These are phyloP conservation scores for Pseudomyrmex gracilis DNA, from an alignment of 1,140 invertebrate species.

Conservation along the genomic window DNA sequence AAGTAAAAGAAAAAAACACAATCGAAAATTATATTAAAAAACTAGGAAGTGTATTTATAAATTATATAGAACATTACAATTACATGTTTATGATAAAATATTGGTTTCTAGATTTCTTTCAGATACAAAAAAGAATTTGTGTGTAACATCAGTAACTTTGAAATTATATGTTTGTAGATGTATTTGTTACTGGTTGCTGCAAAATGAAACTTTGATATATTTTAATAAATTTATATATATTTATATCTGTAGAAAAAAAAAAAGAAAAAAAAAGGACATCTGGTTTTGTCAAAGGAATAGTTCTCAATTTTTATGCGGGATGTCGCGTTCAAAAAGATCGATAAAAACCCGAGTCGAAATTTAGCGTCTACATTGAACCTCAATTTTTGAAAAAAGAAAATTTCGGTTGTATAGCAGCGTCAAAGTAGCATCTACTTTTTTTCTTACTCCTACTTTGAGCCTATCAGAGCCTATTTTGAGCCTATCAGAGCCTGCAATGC, in stretches of 20 bases:
- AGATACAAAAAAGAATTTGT: background rate
- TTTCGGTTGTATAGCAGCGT: too few relatives aligned
- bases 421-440: too few relatives aligned
- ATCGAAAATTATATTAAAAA: background rate
- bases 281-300: background rate
- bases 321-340: constrained; percentile 8
- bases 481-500: too few relatives aligned
- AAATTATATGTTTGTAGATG: background rate
- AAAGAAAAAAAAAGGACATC: background rate
- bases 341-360: too few relatives aligned
- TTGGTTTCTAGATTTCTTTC: background rate
- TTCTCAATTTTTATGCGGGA: background rate
- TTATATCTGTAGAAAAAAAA: too few relatives aligned
- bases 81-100: background rate
- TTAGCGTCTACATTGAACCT: too few relatives aligned
- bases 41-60: background rate
- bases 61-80: background rate
- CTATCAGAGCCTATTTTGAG: too few relatives aligned
- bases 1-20: background rate
- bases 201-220: background rate
- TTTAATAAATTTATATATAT: constrained; percentile 9
- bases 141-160: background rate
- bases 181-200: background rate
- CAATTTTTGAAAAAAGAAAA: too few relatives aligned
- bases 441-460: too few relatives aligned